A percentile compares a stretch with the other conserved stretches of the same genome.
Conservation (phyloP, 2,113 vertebrate genomes). For the Scolopax mira region DNA sequence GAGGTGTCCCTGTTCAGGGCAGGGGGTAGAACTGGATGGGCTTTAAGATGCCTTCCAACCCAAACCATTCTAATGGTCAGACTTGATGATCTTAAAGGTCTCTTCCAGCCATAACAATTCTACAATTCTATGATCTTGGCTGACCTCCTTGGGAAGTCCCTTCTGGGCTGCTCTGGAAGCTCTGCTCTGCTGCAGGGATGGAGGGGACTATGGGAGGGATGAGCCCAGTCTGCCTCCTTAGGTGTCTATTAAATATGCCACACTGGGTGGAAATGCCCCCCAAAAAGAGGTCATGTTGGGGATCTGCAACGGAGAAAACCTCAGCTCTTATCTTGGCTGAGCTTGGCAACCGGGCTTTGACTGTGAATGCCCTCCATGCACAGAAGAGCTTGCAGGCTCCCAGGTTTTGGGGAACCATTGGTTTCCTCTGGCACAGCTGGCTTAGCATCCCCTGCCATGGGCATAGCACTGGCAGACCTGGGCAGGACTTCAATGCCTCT, state of each 20-base stretch:
- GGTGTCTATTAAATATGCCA: background rate
- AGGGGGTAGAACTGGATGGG: too few species aligned
- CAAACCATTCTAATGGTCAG: too few species aligned
- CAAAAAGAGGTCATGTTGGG: background rate
- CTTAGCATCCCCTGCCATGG: background rate
- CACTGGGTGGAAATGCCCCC: background rate
- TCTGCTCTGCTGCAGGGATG: background rate
- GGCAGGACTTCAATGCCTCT: background rate
- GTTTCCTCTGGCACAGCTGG: background rate
- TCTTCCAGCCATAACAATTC: background rate
- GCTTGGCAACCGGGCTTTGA: background rate
- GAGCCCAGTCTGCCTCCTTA: background rate
- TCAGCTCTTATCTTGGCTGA: fast-evolving
- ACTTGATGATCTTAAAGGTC: background rate
- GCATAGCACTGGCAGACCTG: background rate
- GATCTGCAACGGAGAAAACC: background rate
- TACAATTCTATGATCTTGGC: background rate
- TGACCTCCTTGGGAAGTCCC: background rate
- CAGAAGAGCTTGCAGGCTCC: background rate
- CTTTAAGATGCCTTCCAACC: too few species aligned
- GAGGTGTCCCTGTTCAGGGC: too few species aligned
- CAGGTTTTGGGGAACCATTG: background rate
- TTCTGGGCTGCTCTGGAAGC: background rate
- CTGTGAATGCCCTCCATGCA: fast-evolving
- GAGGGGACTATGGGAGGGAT: background rate